A percentile compares a stretch with the other conserved stretches of the same genome.
phyloP scores from a whole-genome alignment of 2,797 vertebrate genomes.

The Girardinus metallicus region DNA sequence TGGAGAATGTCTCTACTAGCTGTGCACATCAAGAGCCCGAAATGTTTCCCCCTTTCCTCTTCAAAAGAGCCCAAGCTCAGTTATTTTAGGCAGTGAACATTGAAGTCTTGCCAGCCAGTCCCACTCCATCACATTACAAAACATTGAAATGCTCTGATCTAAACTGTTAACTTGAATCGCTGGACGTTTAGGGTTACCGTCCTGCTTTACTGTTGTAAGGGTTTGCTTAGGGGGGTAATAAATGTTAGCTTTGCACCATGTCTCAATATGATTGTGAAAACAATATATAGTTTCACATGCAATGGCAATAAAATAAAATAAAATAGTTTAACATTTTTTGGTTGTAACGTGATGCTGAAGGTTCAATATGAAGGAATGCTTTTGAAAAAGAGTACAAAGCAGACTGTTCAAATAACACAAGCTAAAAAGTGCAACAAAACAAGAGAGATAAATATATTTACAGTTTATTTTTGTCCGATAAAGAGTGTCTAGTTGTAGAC shows the following conservation, averaged over 20 bases:
- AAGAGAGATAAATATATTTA: conserved; percentile 3
- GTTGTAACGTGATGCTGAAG: neutral
- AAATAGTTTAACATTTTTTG: neutral
- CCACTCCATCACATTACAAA: neutral
- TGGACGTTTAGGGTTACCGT: neutral
- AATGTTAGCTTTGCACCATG: neutral
- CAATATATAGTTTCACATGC: neutral
- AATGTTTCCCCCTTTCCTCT: neutral
- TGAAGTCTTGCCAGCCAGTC: neutral
- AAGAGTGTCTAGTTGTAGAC: neutral
- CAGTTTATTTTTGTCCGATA: conserved; percentile 32
- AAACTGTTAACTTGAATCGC: neutral
- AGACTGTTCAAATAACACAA: conserved; percentile 36
- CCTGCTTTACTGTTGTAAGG: neutral
- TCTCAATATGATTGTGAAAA: neutral
- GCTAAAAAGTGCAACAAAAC: conserved; percentile 29
- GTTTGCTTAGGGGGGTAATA: too few relatives aligned
- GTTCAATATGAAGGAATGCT: neutral
- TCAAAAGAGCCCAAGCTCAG: neutral
- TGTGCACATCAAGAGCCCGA: neutral
- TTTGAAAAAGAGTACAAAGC: conserved; percentile 34
- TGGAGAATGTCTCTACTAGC: neutral
- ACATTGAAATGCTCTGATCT: neutral
- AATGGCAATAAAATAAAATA: neutral
- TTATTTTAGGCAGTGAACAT: neutral